Conservation (phyloP, 2,113 vertebrate genomes). For the Leptocoma aspasia region DNA sequence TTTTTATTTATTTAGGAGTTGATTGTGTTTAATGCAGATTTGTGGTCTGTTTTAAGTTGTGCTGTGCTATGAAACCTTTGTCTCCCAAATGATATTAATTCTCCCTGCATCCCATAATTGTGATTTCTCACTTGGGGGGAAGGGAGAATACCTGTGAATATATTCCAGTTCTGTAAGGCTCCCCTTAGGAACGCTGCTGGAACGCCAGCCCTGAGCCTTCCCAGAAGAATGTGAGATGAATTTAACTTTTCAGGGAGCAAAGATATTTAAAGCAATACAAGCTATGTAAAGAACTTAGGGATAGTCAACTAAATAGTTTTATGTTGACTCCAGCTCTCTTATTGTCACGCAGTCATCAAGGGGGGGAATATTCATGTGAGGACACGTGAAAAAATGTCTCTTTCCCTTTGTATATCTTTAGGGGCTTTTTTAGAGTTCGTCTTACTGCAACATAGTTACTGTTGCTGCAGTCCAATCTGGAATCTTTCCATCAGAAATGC, state of each 20-base stretch:
- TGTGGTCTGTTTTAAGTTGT: conserved; percentile 37
- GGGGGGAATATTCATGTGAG: background rate
- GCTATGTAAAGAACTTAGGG: conserved; percentile 23
- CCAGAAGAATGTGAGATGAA: conserved; percentile 4
- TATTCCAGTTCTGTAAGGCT: background rate
- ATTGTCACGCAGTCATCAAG: background rate
- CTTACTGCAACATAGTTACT: conserved; percentile 21
- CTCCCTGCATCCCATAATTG: background rate
- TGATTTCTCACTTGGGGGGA: background rate
- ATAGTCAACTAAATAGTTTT: conserved; percentile 18
- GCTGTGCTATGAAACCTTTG: background rate
- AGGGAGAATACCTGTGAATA: background rate
- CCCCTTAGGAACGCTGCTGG: background rate
- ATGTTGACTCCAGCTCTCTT: conserved; percentile 23
- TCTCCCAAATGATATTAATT: background rate
- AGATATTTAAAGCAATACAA: conserved; percentile 52
- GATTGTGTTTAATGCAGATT: background rate
- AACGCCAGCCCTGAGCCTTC: background rate
- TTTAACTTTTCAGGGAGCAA: conserved; percentile 24
- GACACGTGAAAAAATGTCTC: background rate
- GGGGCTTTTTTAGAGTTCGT: conserved; percentile 28
- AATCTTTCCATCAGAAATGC: conserved; percentile 36
- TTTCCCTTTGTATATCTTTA: conserved; percentile 12
- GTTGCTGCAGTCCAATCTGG: conserved; percentile 25
- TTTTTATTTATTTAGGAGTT: background rate